These are phyloP conservation scores for Podarcis siculus DNA, from an alignment of 2,797 vertebrate genomes.

Conservation along the genomic window DNA sequence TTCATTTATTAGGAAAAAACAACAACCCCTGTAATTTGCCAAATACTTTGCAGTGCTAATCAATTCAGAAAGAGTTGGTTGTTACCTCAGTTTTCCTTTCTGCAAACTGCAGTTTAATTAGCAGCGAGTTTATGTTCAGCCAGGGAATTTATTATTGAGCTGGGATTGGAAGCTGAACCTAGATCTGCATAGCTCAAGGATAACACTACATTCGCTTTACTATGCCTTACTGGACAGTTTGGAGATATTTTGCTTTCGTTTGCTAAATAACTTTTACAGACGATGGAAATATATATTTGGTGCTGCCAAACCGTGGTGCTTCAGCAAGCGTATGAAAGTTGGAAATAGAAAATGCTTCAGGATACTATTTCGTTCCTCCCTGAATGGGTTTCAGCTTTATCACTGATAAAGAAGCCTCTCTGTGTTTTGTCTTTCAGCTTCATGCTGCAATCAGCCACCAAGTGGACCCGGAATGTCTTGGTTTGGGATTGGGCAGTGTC, in stretches of 20 bases:
- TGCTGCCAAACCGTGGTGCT: background rate
- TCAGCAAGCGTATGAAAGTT: background rate
- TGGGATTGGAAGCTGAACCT: background rate
- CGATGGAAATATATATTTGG: background rate
- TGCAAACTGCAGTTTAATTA: background rate
- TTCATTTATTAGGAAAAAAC: background rate
- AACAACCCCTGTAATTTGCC: background rate
- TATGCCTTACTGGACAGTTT: background rate
- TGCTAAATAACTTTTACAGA: background rate
- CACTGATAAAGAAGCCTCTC: constrained; percentile 19
- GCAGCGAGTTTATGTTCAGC: background rate
- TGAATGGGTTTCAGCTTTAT: background rate
- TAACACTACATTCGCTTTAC: background rate
- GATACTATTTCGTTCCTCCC: background rate
- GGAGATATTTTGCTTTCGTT: background rate
- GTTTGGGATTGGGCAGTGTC: constrained; percentile 90
- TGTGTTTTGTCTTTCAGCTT: constrained; percentile 78
- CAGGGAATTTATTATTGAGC: background rate
- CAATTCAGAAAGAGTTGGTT: background rate
- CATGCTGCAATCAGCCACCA: constrained; percentile 98
- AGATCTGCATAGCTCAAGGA: background rate
- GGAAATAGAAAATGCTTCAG: background rate
- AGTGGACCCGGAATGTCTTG: constrained; percentile 93
- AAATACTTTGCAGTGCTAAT: background rate
- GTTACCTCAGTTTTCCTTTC: background rate